These are phyloP conservation scores for Bruchidius siliquastri DNA, from an alignment of 2,888 invertebrate genomes.

Conservation along the genomic window DNA sequence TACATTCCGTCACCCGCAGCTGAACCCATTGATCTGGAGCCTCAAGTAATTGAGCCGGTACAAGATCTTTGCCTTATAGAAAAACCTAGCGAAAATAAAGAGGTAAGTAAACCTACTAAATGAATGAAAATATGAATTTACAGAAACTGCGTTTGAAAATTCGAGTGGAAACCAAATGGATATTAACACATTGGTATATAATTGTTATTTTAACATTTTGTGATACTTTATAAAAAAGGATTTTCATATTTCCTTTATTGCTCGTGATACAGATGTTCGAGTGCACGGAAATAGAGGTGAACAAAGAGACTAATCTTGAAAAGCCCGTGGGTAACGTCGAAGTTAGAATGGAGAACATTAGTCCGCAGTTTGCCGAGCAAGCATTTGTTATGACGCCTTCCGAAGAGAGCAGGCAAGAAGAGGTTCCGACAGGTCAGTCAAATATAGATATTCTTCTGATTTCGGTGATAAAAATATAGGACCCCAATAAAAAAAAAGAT, in stretches of 20 bases:
- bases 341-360: slow-evolving; percentile 35
- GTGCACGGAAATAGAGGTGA: not conserved
- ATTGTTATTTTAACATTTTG: no score
- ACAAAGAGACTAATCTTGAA: not conserved
- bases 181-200: no score
- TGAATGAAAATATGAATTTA: no score
- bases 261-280: not conserved
- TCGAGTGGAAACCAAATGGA: no score
- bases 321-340: slow-evolving; percentile 18
- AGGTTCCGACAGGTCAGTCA: slow-evolving; percentile 5
- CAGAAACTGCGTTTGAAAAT: no score
- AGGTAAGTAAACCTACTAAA: no score
- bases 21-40: not conserved
- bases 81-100: not conserved
- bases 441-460: no score
- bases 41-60: not conserved
- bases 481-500: no score
- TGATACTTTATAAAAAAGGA: no score
- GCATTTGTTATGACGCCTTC: slow-evolving; percentile 32
- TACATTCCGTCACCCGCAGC: not conserved
- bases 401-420: slow-evolving; percentile 33
- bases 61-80: not conserved
- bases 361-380: slow-evolving; percentile 35
- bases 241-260: no score
- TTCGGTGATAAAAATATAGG: no score